Base-by-base conservation (phyloP, 2,797 vertebrate genomes). In the Echeneis naucrates region DNA sequence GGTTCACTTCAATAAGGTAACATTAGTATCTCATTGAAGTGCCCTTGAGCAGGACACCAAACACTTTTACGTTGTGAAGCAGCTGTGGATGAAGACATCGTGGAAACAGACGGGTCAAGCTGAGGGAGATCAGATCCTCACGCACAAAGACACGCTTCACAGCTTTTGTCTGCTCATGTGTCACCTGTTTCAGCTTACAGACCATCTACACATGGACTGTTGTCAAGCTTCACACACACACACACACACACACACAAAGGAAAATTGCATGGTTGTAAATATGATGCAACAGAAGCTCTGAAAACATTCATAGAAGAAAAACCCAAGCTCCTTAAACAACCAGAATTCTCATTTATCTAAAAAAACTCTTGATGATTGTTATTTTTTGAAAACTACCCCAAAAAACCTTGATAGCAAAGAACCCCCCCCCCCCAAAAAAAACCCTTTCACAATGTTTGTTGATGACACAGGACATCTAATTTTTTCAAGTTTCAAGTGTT, bases 101-200 rank as follows among this genome's bases (percentile, higher is more conserved):
- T 26, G 23, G 17, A 42, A 48, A 24, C 12, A 33, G 13, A 17
- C 19, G 16, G 4, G 12, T 19, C 17, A 23, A 27, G 17, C 5
- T 21, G 48, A 30, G 12, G 13, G 68, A 72, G 44, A 42, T 58
- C 33, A 65, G 30, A 70, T 67, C 60, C 13, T 23, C 64, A 52
- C 35, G n/a, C n/a, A 54, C 37, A 33, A n/a, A n/a, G n/a, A n/a
- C n/a, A n/a, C n/a, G n/a, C n/a, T n/a, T n/a, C n/a, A n/a, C n/a
- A n/a, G n/a, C n/a, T n/a, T n/a, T n/a, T n/a, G n/a, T n/a, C n/a
- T n/a, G n/a, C n/a, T n/a, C n/a, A n/a, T n/a, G n/a, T n/a, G n/a
- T n/a, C n/a, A n/a, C n/a, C n/a, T n/a, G n/a, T n/a, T n/a, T n/a
- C n/a, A 16, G 21, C 42, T 19, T 17, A 3, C 6, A 6, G 13